phyloP scores from a whole-genome alignment of 2,797 vertebrate genomes.

The Pelochelys cantorii region DNA sequence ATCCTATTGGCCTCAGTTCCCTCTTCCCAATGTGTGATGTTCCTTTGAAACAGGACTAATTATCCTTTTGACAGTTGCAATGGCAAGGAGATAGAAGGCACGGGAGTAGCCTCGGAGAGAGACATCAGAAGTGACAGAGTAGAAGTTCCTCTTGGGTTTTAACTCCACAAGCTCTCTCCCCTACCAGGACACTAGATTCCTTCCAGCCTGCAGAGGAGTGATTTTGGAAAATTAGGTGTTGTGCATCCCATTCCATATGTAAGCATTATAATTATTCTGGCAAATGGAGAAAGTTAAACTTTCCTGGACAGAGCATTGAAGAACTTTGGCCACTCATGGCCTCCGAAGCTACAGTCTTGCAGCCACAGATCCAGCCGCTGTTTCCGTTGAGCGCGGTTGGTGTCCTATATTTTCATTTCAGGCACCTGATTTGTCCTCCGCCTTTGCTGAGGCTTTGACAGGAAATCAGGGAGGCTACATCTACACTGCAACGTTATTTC shows the following conservation, averaged over 20 bases:
- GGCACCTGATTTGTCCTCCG: conserved; percentile 56
- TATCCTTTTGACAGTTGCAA: conserved; percentile 56
- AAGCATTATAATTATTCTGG: conserved; percentile 22
- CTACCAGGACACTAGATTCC: not conserved
- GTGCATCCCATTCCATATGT: not conserved
- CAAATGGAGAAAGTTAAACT: not conserved
- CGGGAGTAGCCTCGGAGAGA: conserved; percentile 23
- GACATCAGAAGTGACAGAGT: conserved; percentile 15
- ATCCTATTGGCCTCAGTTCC: conserved; percentile 24
- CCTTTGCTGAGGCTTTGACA: not conserved
- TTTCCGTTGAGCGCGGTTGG: not conserved
- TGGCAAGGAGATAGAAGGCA: conserved; percentile 40
- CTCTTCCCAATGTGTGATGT: conserved; percentile 40
- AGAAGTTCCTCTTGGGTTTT: conserved; percentile 41
- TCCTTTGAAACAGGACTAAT: conserved; percentile 59
- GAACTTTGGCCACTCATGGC: not conserved
- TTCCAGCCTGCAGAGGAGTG: not conserved
- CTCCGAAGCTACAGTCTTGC: conserved; percentile 34
- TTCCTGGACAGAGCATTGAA: not conserved
- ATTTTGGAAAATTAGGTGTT: not conserved
- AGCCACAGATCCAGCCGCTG: not conserved
- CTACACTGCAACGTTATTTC: too few relatives aligned
- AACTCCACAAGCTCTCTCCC: not conserved
- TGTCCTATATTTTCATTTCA: conserved; percentile 49
- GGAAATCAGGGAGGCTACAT: not conserved